These are phyloP conservation scores for Heloderma charlesbogerti DNA, from an alignment of 2,113 vertebrate genomes.

Conservation along the genomic window DNA sequence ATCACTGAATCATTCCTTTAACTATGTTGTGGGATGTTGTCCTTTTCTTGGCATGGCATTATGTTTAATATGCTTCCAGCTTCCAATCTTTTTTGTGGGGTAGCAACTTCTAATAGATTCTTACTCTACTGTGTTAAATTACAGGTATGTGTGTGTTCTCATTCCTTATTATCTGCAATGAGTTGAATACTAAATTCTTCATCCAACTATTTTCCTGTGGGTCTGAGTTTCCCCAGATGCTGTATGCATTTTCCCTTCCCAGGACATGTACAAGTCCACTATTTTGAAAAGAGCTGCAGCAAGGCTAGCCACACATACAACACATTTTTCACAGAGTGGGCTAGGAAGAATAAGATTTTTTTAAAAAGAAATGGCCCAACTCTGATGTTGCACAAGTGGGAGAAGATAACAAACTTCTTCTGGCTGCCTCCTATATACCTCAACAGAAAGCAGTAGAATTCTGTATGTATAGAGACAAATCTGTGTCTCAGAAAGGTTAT, in stretches of 20 bases:
- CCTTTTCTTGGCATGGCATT: rapidly evolving
- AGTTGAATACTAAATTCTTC: neutral
- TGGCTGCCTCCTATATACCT: neutral
- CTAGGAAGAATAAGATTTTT: neutral
- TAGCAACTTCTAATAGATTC: neutral
- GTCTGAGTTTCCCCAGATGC: neutral
- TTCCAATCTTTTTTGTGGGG: neutral
- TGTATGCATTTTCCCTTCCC: neutral
- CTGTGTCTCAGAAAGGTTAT: neutral
- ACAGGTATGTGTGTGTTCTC: neutral
- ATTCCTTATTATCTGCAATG: neutral
- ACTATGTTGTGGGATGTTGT: rapidly evolving
- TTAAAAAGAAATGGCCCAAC: neutral
- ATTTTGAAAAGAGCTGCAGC: neutral
- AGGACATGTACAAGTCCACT: neutral
- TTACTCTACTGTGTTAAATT: neutral
- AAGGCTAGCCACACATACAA: neutral
- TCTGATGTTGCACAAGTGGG: neutral
- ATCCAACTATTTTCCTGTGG: neutral
- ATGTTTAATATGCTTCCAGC: neutral
- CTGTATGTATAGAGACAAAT: neutral
- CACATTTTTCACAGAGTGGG: neutral
- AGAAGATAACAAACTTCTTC: neutral
- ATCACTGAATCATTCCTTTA: rapidly evolving
- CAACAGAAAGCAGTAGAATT: neutral